Conservation (phyloP, 1,140 invertebrate species). For the Meloidogyne hapla region DNA sequence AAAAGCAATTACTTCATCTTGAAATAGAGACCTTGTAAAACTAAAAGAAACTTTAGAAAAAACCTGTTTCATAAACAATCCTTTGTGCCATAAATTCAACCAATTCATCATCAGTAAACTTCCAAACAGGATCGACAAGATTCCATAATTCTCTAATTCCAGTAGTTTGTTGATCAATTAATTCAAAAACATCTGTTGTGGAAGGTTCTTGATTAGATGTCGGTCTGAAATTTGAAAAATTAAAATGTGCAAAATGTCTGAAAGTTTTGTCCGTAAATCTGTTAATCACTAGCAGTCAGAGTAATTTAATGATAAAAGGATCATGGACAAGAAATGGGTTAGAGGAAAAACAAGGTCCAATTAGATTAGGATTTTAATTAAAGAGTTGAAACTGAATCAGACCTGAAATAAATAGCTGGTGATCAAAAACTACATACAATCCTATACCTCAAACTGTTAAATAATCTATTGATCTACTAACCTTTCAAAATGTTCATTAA, state of each 20-base stretch:
- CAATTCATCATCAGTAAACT: conserved; percentile 20
- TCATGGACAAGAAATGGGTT: too few species aligned
- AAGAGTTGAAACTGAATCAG: too few species aligned
- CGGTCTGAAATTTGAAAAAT: neutral
- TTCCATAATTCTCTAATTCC: conserved; percentile 19
- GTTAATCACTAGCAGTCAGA: too few species aligned
- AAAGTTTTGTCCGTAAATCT: too few species aligned
- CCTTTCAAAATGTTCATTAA: conserved; percentile 13
- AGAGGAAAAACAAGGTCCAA: too few species aligned
- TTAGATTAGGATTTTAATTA: too few species aligned
- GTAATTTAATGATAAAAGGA: too few species aligned
- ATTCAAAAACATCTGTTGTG: neutral
- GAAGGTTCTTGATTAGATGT: neutral
- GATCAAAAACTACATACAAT: too few species aligned
- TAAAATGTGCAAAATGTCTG: too few species aligned
- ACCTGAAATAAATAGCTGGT: too few species aligned
- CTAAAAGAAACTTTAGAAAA: neutral
- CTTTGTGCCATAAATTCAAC: conserved; percentile 29
- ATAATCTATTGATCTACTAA: neutral
- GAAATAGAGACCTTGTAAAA: neutral
- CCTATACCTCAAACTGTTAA: too few species aligned
- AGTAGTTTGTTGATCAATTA: conserved; percentile 1
- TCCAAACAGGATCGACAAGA: conserved; percentile 29
- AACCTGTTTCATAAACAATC: conserved; percentile 27
- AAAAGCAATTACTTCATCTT: conserved; percentile 30